Conservation (phyloP, 2,113 vertebrate genomes). For the Festucalex cinctus region DNA sequence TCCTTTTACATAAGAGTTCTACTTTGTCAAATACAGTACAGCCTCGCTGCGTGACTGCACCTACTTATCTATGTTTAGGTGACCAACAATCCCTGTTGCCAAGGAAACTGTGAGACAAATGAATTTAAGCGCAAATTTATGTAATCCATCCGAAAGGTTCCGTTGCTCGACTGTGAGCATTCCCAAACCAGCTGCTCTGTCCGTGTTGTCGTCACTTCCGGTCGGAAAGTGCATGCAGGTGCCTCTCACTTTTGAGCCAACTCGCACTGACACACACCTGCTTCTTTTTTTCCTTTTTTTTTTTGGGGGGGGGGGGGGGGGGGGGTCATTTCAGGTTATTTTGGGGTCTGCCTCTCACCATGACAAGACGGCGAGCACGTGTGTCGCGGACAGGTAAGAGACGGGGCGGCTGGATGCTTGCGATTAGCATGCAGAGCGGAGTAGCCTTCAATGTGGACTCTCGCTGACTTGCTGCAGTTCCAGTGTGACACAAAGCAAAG, state of each 20-base stretch:
- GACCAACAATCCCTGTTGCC: constrained; percentile 63
- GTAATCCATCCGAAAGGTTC: constrained; percentile 47
- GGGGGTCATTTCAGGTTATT: constrained; percentile 19
- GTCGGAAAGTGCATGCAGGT: constrained; percentile 36
- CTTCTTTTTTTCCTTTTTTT: neutral
- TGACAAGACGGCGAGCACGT: constrained; percentile 27
- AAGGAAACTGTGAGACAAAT: constrained; percentile 63
- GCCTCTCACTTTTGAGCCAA: constrained; percentile 6
- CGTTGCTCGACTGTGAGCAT: constrained; percentile 33
- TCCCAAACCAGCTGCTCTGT: constrained; percentile 8
- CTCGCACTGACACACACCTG: neutral
- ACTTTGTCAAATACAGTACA: neutral
- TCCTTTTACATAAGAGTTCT: constrained; percentile 14
- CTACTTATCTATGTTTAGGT: constrained; percentile 57
- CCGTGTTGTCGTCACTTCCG: constrained; percentile 52
- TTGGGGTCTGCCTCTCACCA: constrained; percentile 9
- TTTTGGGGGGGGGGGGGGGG: too few relatives aligned
- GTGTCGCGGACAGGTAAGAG: constrained; percentile 27
- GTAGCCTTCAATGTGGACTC: constrained; percentile 43
- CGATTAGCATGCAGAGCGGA: constrained; percentile 53
- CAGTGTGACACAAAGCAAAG: constrained; percentile 49
- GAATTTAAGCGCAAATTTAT: constrained; percentile 58
- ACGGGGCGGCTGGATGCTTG: constrained; percentile 14
- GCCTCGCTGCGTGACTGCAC: constrained; percentile 30
- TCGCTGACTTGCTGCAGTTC: constrained; percentile 52